These are phyloP conservation scores for Karalla daura DNA, from an alignment of 2,797 vertebrate genomes.

Conservation along the genomic window DNA sequence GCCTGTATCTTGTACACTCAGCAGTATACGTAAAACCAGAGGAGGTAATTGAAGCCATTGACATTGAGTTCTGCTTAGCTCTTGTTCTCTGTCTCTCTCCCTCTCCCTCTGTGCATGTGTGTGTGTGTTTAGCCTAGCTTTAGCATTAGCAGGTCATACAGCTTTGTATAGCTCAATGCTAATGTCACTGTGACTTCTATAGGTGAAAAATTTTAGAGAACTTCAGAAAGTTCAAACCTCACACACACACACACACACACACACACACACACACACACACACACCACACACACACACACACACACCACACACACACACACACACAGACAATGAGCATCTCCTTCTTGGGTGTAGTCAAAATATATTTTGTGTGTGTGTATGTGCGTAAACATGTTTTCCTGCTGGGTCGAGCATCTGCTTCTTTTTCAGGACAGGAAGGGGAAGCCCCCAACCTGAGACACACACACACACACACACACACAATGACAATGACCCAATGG, in stretches of 20 bases:
- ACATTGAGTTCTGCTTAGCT: constrained; percentile 58
- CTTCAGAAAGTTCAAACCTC: too few relatives aligned
- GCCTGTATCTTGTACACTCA: constrained; percentile 33
- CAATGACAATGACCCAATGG: not conserved
- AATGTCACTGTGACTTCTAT: not conserved
- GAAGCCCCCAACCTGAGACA: constrained; percentile 26
- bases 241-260: not conserved
- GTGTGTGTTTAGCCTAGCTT: not conserved
- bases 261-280: not conserved
- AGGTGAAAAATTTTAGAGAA: too few relatives aligned
- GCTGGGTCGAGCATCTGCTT: constrained; percentile 53
- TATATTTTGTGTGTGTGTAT: constrained; percentile 6
- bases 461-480: constrained; percentile 3
- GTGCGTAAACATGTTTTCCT: constrained; percentile 20
- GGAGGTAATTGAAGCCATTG: constrained; percentile 33
- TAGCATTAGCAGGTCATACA: not conserved
- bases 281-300: not conserved
- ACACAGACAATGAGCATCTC: not conserved
- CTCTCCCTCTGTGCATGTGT: too few relatives aligned
- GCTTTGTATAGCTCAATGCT: not conserved
- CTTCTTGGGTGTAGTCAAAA: not conserved
- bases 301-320: not conserved
- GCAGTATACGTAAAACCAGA: constrained; percentile 26
- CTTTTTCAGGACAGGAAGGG: constrained; percentile 52
- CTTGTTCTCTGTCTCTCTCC: too few relatives aligned